These are phyloP conservation scores for Macquaria ambigua DNA, from an alignment of 2,113 vertebrate genomes.

Conservation along the genomic window DNA sequence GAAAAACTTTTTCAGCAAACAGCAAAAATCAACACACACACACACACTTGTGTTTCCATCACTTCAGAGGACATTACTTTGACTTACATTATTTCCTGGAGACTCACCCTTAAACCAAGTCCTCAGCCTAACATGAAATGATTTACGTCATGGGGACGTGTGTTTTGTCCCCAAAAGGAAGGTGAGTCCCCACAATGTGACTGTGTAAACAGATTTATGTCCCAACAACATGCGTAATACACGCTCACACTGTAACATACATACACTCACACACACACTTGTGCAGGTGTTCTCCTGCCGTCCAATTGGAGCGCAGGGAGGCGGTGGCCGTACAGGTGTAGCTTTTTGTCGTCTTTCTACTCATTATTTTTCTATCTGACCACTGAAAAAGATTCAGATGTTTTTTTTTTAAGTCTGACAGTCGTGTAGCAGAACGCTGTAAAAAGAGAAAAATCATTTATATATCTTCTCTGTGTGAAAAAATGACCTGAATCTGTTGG, in stretches of 20 bases:
- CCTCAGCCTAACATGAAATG: no score
- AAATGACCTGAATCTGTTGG: conserved; percentile 20
- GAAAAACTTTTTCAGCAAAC: neutral
- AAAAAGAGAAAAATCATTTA: conserved; percentile 23
- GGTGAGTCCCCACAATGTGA: no score
- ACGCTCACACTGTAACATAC: neutral
- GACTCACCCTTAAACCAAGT: no score
- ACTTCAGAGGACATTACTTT: no score
- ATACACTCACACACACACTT: neutral
- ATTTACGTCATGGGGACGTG: no score
- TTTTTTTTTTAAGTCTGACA: conserved; percentile 35
- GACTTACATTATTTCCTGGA: no score
- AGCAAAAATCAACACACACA: neutral
- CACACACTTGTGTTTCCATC: neutral
- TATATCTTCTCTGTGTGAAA: conserved; percentile 40
- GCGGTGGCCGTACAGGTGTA: conserved; percentile 69
- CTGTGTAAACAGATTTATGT: no score
- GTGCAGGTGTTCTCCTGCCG: conserved; percentile 15
- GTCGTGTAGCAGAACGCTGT: conserved; percentile 55
- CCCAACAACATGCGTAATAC: no score
- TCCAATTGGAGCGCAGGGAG: conserved; percentile 64
- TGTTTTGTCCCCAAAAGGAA: no score
- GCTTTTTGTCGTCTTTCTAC: conserved; percentile 66
- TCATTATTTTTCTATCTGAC: conserved; percentile 79
- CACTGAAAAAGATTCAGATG: conserved; percentile 33